phyloP scores from a whole-genome alignment of 2,113 vertebrate species.

The Dinomys branickii region DNA sequence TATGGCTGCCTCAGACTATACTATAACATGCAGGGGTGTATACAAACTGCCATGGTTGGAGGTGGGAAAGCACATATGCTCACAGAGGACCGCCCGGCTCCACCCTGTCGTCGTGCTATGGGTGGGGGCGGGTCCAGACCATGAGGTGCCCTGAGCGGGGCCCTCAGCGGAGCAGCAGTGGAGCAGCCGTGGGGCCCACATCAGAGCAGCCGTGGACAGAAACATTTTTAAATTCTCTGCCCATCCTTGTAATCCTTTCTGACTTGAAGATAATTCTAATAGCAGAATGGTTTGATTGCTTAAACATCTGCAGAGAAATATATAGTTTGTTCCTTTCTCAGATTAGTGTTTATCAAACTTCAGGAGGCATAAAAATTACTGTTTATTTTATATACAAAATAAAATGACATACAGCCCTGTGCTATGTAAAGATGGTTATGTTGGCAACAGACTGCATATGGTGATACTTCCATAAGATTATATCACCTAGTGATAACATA shows the following conservation, averaged over 20 bases:
- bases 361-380: slow-evolving; percentile 51
- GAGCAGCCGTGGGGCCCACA: too few relatives aligned
- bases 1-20: too few relatives aligned
- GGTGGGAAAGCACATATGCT: too few relatives aligned
- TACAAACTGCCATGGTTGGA: too few relatives aligned
- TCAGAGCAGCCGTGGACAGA: too few relatives aligned
- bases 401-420: background rate
- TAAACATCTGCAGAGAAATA: slow-evolving; percentile 69
- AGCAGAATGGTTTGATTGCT: slow-evolving; percentile 59
- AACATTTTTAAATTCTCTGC: slow-evolving; percentile 50
- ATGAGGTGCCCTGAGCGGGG: too few relatives aligned
- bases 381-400: slow-evolving; percentile 58
- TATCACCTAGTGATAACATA: too few relatives aligned
- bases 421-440: background rate
- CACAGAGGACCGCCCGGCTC: too few relatives aligned
- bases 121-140: too few relatives aligned
- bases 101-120: too few relatives aligned
- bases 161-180: too few relatives aligned
- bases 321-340: slow-evolving; percentile 56
- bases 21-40: too few relatives aligned
- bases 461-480: background rate
- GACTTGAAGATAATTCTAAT: slow-evolving; percentile 57
- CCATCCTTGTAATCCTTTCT: slow-evolving; percentile 22
- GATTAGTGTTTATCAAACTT: slow-evolving; percentile 72
- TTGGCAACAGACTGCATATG: background rate